Percentiles rank a stretch among this genome's conserved stretches.
Evolutionary conservation across 2,888 invertebrate genomes (phyloP).

Genomic region (Tetranychus piercei): DNA sequence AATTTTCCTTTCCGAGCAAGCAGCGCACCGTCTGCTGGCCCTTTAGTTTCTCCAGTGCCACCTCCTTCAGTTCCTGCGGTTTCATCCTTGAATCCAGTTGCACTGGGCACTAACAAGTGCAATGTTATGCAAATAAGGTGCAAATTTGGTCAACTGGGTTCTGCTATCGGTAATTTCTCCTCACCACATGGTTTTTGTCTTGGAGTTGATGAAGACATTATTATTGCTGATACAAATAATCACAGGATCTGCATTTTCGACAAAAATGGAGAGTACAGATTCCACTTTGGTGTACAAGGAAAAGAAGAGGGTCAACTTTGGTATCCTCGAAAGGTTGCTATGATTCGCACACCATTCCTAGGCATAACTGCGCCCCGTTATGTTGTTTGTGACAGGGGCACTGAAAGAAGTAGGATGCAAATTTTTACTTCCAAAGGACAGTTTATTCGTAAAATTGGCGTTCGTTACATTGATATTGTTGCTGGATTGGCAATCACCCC

Average conservation of each 20-base stretch:
- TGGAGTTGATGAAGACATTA: slow-evolving; percentile 81
- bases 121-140: slow-evolving; percentile 38
- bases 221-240: slow-evolving; percentile 89
- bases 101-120: not conserved
- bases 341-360: slow-evolving; percentile 13
- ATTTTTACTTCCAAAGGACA: slow-evolving; percentile 88
- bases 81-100: not conserved
- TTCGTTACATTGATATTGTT: slow-evolving; percentile 45
- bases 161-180: slow-evolving; percentile 81
- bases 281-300: slow-evolving; percentile 82
- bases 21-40: not conserved
- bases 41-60: not conserved
- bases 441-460: slow-evolving; percentile 83
- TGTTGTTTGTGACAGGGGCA: slow-evolving; percentile 93
- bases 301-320: slow-evolving; percentile 89
- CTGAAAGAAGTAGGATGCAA: slow-evolving; percentile 89
- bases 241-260: slow-evolving; percentile 82
- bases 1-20: not conserved
- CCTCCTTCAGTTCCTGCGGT: not conserved
- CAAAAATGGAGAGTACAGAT: slow-evolving; percentile 75
- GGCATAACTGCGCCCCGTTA: slow-evolving; percentile 28
- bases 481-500: slow-evolving; percentile 82
- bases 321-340: slow-evolving; percentile 65
- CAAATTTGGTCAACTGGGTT: slow-evolving; percentile 83
- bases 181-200: slow-evolving; percentile 93